Base-by-base conservation (phyloP, 1,140 invertebrate species). In the Diprion similis region DNA sequence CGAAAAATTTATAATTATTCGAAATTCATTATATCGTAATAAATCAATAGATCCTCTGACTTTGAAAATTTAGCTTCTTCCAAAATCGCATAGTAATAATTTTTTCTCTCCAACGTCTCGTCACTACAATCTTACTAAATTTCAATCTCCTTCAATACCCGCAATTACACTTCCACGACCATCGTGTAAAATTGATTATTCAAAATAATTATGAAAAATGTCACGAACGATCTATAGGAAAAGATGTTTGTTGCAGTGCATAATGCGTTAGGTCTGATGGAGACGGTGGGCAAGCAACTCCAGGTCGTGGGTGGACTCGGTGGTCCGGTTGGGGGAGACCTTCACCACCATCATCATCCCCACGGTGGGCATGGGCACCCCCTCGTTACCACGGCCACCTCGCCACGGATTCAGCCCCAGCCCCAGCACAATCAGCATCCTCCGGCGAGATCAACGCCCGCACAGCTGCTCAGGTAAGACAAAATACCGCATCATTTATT, bases 201-300 rank as follows among this genome's bases (percentile, higher is more conserved):
- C 2, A 46, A 70, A 68, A 37, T 17, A 68, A 68, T 37, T 10
- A 64, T 71, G 51, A 64, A 66, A 72, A 66, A 66, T 37, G 15
- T 70, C 67, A 68, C 13, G 46, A 67, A 67, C 8, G 24, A 13
- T 64, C 46, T 46, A 46, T 24, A 64, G 68, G 11, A 51, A 71
- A 71, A 67, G 37, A 68, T 71, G 15, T 66, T 72, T 83, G 75
- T 86, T 86, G 70, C 83, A 87, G 86, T 82, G 80, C 83, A 87
- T 84, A 85, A 87, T 87, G 85, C 81, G 82, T 82, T 83, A 86
- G 80, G 81, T 84, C 85, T 85, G 82, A 87, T 86, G 85, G 86
- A 87, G 24, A 37, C 6, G 85, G 86, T 86, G 83, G 84, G 86
- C 82, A 86, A 87, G 80, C 84, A 84, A 85, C 85, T 86, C 85